Evolutionary conservation across 1,140 invertebrate species (phyloP), one percentile per base, ranked within the genome.

Genomic region (Agrypnia vestita): DNA sequence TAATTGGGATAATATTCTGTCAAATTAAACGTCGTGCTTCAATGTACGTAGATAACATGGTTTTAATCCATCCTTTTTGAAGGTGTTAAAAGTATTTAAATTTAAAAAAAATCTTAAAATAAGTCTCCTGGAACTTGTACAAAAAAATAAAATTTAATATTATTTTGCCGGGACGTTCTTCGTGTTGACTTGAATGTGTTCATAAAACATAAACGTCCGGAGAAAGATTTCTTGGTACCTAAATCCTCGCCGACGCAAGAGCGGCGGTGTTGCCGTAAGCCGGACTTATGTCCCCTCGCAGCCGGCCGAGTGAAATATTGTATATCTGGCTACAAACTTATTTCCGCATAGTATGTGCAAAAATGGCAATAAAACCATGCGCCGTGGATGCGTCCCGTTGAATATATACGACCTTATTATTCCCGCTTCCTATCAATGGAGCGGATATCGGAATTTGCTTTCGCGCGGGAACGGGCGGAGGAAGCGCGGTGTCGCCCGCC

Each of bases 341-440:
- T 71, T 67, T 43, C 51, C 64, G 62, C 64, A 56, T 55, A 78
- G 76, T 71, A 71, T 78, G 76, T 78, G 76, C 76, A 78, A 78
- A 78, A 78, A 78, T 78, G 69, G 61, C 61, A 78, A 78, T 78
- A 78, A 78, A 78, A 78, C 44, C 62, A 46, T 59, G 51, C 76
- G 1, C 17, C 19, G 43, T 15, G 51, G 64, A 59, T 55, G 76
- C 64, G 64, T 78, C 51, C 51, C 43, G n/a, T 55, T 71, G 76
- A 78, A 78, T 78, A 78, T 71, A 78, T 53, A 78, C 46, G 76
- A 61, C n/a, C 76, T 55, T 15, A 78, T 78, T 78, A 78, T 78
- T 55, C 19, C 8, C 61, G 64, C 49, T 55, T 35, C 15, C n/a
- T 71, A 56, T 69, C 62, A 21, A 64, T 49, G 75, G 51, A 53